Evolutionary conservation across 1,140 invertebrate genomes (phyloP).

Genomic region (Brachystomella parvula): DNA sequence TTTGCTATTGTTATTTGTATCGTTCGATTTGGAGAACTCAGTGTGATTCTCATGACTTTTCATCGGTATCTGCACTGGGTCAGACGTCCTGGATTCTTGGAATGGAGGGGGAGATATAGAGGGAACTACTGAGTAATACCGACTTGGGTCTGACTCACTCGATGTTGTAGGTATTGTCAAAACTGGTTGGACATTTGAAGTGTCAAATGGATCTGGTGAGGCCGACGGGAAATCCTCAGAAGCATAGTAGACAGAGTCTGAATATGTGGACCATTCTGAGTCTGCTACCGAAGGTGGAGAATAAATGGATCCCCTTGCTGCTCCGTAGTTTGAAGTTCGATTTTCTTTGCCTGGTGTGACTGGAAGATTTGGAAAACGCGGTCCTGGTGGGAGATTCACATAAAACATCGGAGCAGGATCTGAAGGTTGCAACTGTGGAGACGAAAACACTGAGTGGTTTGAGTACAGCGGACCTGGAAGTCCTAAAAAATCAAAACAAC

Average conservation of each 20-base stretch:
- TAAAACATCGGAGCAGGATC: conserved; percentile 16
- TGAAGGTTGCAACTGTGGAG: not conserved
- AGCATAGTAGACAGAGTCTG: conserved; percentile 4
- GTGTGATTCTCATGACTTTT: not conserved
- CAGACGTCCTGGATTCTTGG: not conserved
- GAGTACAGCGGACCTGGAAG: not conserved
- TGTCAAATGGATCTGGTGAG: conserved; percentile 37
- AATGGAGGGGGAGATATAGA: conserved; percentile 12
- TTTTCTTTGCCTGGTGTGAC: not conserved
- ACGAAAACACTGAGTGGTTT: not conserved
- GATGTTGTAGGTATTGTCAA: conserved; percentile 25
- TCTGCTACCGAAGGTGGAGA: conserved; percentile 19
- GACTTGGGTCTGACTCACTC: not conserved
- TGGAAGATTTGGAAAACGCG: not conserved
- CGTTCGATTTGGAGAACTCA: conserved; percentile 14
- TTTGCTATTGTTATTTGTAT: conserved; percentile 23
- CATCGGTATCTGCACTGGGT: not conserved
- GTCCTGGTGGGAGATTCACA: conserved; percentile 12
- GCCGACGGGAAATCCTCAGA: not conserved
- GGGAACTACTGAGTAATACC: conserved; percentile 33
- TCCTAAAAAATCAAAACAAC: not conserved
- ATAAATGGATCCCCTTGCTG: not conserved
- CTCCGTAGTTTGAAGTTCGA: not conserved
- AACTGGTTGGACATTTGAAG: conserved; percentile 20
- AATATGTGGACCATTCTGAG: conserved; percentile 30